Evolutionary conservation across 2,797 vertebrate genomes (phyloP).

Genomic region (Hemibagrus guttatus): DNA sequence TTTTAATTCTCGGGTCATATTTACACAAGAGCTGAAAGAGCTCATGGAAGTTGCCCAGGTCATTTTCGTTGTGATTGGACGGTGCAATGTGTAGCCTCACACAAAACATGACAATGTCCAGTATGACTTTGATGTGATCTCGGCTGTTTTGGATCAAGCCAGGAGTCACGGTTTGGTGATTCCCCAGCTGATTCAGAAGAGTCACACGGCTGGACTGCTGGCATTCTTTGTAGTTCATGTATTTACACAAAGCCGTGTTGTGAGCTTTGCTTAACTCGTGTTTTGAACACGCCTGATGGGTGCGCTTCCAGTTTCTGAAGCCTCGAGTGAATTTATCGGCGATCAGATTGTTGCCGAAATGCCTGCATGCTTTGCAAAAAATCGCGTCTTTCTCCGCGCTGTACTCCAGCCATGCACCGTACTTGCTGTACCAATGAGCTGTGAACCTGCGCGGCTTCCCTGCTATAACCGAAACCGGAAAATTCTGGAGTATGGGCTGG

Average conservation of each 20-base stretch:
- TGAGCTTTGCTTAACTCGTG: slow-evolving; percentile 28
- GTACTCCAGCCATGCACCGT: slow-evolving; percentile 24
- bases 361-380: slow-evolving; percentile 24
- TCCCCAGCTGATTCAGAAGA: background rate
- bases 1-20: slow-evolving; percentile 11
- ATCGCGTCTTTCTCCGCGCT: slow-evolving; percentile 27
- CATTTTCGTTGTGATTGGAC: background rate
- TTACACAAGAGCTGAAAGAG: slow-evolving; percentile 16
- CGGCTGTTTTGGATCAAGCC: background rate
- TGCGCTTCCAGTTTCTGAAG: slow-evolving; percentile 30
- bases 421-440: slow-evolving; percentile 23
- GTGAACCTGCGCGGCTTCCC: slow-evolving; percentile 23
- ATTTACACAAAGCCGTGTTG: slow-evolving; percentile 11
- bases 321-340: slow-evolving; percentile 21
- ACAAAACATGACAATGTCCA: slow-evolving; percentile 28
- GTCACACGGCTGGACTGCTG: background rate
- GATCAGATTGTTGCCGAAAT: slow-evolving; percentile 27
- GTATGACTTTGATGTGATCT: slow-evolving; percentile 7
- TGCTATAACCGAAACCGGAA: slow-evolving; percentile 14
- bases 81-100: background rate
- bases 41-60: background rate
- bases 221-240: background rate
- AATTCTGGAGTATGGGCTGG: slow-evolving; percentile 10
- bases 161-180: background rate
- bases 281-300: slow-evolving; percentile 4